A percentile compares a stretch with the other conserved stretches of the same genome.
phyloP scores from a whole-genome alignment of 2,888 invertebrate genomes.

The Gibbula magus region DNA sequence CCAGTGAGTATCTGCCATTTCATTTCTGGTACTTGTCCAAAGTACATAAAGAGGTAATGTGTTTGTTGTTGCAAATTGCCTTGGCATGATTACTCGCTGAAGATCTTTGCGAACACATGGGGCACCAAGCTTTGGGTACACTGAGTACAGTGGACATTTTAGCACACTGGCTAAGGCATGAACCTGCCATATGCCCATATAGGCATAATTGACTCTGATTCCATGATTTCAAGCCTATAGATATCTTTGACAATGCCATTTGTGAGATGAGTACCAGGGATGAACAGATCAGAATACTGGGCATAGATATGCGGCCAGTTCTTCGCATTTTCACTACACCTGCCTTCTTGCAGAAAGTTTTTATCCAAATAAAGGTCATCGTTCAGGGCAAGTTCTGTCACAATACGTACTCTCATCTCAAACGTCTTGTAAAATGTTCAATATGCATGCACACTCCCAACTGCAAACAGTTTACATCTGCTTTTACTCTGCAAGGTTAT shows the following conservation, averaged over 20 bases:
- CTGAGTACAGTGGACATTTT: constrained; percentile 20
- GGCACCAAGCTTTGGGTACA: constrained; percentile 28
- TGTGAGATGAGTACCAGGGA: constrained; percentile 25
- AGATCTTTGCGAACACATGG: neutral
- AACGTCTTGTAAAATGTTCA: too few relatives aligned
- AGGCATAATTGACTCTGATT: neutral
- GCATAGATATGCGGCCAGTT: too few relatives aligned
- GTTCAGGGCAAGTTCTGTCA: too few relatives aligned
- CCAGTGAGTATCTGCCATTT: neutral
- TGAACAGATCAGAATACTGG: constrained; percentile 22
- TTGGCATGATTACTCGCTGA: neutral
- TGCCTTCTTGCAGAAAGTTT: too few relatives aligned
- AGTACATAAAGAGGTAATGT: neutral
- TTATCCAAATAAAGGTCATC: too few relatives aligned
- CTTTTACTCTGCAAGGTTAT: too few relatives aligned
- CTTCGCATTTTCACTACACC: too few relatives aligned
- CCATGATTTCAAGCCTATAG: constrained; percentile 24
- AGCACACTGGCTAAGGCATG: constrained; percentile 25
- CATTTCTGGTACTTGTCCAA: neutral
- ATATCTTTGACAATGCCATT: constrained; percentile 18
- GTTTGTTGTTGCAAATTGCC: neutral
- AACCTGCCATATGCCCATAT: constrained; percentile 38
- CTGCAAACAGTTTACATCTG: too few relatives aligned
- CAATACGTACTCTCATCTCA: too few relatives aligned
- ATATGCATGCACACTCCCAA: too few relatives aligned